Evolutionary conservation across 1,140 invertebrate genomes (phyloP), one percentile per base, ranked within the genome.

Genomic region (Thaumatotibia leucotreta): DNA sequence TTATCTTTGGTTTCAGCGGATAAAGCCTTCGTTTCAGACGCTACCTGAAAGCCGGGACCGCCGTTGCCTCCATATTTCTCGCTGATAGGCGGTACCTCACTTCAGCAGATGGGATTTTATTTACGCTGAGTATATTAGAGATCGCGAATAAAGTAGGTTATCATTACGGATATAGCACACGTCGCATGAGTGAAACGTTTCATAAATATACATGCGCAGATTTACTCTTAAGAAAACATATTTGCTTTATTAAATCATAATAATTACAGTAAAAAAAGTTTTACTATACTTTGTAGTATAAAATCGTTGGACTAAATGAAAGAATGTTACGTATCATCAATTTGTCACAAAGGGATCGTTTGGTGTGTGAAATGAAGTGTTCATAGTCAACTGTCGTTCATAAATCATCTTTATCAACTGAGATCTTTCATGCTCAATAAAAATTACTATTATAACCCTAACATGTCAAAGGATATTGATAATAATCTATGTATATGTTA

Each of bases 1-100:
- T 14, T 33, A 35, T 31, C 23, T 17, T 35, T 20, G 5, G 61
- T 24, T 66, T 63, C 45, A 52, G 33, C 52, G n/a, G 6, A 31
- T 9, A 17, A 2, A 31, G 14, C 35, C 61, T 50, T 70, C 69
- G 74, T 61, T 72, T 39, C 76, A 24, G 75, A 83, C 83, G 72
- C 71, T 89, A 86, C 84, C 72, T 85, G 83, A 80, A 87, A 84
- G 83, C 83, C 79, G 39, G 39, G 39, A 45, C 14, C 4, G 82
- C 70, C 82, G 69, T 65, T 78, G 80, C 77, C 75, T 89, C 86
- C 85, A 81, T 85, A 82, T 82, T 86, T 87, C 82, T 80, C 70
- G 52, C 77, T 74, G 71, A 76, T 79, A 77, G 78, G 75, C 69
- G 52, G 52, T 58, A 58, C 52, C 52, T 58, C 23, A 58, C 52